Evolutionary conservation across 2,113 vertebrate genomes (phyloP), one percentile per base, ranked within the genome.

Genomic region (Dicaeum eximium): DNA sequence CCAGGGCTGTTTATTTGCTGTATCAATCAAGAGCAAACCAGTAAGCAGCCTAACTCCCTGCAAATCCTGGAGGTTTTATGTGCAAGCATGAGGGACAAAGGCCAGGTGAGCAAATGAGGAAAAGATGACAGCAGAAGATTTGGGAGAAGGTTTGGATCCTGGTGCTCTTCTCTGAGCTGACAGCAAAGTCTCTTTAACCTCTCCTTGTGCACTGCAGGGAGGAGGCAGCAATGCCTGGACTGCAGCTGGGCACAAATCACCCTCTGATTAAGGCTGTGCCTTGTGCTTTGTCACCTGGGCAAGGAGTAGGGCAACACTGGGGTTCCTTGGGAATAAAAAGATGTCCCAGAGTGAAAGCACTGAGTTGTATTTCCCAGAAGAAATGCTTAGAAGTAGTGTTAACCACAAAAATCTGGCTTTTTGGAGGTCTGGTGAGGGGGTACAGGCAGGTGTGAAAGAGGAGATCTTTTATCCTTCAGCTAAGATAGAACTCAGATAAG

Each of bases 171-270:
- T 87, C 64, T 0, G 0, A n/a, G 74, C 17, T 90, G 67, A 56
- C 61, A 86, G 25, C 31, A 9, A 66, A 82, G 71, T 30, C 44
- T 65, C 61, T 28, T 50, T 37, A 73, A 37, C 0, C 15, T 45
- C 21, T n/a, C 58, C 31, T n/a, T 0, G 0, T 30, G 48, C 17
- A 0, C 38, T 4, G 4, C 13, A 3, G n/a, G 31, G 50, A 37
- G 45, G 25, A 69, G 60, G 67, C 38, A 48, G 77, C n/a, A 45
- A n/a, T 6, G 72, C 13, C 62, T 50, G 33, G 50, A 7, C 31
- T 83, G 79, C n/a, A 23, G 28, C 2, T 50, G 81, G 78, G 75
- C 19, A 20, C 65, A 80, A 78, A 78, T 92, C 48, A 31, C 56
- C 44, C 10, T 48, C 53, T 90, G 74, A 77, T 75, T 71, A 33